These are phyloP conservation scores for Bombyx mori DNA, from an alignment of 1,140 invertebrate species.

Conservation along the genomic window ASM3026992v2 NC_085117.1:13076501-13077000, in stretches of 20 bases:
- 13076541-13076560: conserved; percentile 37
- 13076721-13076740: conserved; percentile 37
- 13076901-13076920: conserved; percentile 32
- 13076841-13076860: conserved; percentile 63
- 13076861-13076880: conserved; percentile 46
- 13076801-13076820: conserved; percentile 57
- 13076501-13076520: conserved; percentile 48
- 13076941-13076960: conserved; percentile 67
- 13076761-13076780: conserved; percentile 27
- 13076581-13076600: conserved; percentile 36
- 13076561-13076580: conserved; percentile 44
- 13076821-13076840: conserved; percentile 63
- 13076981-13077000: conserved; percentile 25
- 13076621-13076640: conserved; percentile 18
- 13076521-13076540: conserved; percentile 60
- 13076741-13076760: conserved; percentile 18
- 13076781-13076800: conserved; percentile 27
- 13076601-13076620: conserved; percentile 21
- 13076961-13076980: conserved; percentile 61
- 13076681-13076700: conserved; percentile 24
- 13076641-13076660: conserved; percentile 18
- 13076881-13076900: conserved; percentile 36
- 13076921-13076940: conserved; percentile 26
- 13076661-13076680: conserved; percentile 20
- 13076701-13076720: conserved; percentile 28